phyloP scores from a whole-genome alignment of 1,140 invertebrate species.

The Leptoteleia sp. region DNA sequence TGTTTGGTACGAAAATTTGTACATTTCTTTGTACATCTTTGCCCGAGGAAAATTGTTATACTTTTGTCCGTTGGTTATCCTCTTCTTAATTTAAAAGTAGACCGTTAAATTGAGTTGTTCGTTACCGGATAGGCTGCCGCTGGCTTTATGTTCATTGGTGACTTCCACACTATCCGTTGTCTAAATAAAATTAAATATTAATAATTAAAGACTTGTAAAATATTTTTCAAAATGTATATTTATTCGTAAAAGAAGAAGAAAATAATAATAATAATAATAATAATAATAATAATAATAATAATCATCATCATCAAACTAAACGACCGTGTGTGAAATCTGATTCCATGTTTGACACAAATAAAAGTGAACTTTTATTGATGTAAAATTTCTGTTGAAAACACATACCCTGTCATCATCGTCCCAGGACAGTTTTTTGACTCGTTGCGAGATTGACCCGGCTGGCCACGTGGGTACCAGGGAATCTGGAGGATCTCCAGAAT shows the following conservation, averaged over 20 bases:
- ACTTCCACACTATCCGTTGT: slow-evolving; percentile 83
- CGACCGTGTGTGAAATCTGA: slow-evolving; percentile 28
- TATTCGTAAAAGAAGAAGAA: slow-evolving; percentile 35
- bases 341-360: slow-evolving; percentile 39
- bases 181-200: slow-evolving; percentile 72
- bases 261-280: too few species aligned
- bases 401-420: slow-evolving; percentile 84
- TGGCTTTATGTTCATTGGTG: slow-evolving; percentile 79
- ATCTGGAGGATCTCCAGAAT: slow-evolving; percentile 76
- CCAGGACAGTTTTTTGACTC: slow-evolving; percentile 88
- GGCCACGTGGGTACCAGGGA: slow-evolving; percentile 81
- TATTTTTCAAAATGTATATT: slow-evolving; percentile 48
- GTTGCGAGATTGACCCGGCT: slow-evolving; percentile 82
- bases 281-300: too few species aligned
- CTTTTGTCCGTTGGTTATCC: background rate
- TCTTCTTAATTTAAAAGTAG: slow-evolving; percentile 79
- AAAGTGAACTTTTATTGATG: slow-evolving; percentile 19
- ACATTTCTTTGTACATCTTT: slow-evolving; percentile 19
- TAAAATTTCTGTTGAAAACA: slow-evolving; percentile 22
- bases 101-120: slow-evolving; percentile 83
- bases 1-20: slow-evolving; percentile 35
- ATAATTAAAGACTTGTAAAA: slow-evolving; percentile 51
- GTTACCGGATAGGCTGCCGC: slow-evolving; percentile 72
- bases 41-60: slow-evolving; percentile 9
- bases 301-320: too few species aligned